Conservation (phyloP, 2,113 vertebrate species). For the Psilopogon haemacephalus region DNA sequence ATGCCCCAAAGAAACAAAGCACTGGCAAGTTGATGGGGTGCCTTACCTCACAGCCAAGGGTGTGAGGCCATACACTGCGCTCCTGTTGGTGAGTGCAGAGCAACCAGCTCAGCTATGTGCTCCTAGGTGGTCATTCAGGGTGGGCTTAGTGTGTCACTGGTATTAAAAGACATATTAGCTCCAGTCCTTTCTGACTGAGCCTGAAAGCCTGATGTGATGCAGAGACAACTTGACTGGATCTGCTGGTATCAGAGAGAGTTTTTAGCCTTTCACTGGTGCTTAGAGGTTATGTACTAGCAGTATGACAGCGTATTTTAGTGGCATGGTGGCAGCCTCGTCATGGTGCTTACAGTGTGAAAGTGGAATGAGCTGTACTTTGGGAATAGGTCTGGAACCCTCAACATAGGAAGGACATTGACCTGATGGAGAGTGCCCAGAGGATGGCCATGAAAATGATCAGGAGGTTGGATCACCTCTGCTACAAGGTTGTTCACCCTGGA, state of each 20-base stretch:
- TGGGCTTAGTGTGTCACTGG: accelerated
- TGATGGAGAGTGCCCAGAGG: too few relatives aligned
- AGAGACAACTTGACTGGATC: neutral
- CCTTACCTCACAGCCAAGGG: neutral
- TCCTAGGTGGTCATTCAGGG: accelerated
- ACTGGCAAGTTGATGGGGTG: accelerated
- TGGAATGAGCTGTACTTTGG: neutral
- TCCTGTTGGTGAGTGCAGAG: accelerated
- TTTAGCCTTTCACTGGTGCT: neutral
- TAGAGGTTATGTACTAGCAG: neutral
- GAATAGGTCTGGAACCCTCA: too few relatives aligned
- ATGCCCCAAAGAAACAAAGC: neutral
- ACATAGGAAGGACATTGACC: too few relatives aligned
- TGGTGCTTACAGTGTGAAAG: neutral
- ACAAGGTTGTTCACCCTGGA: too few relatives aligned
- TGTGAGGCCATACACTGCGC: neutral
- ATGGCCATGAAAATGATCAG: too few relatives aligned
- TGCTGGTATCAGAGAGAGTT: neutral
- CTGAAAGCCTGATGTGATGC: neutral
- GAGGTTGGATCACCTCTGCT: too few relatives aligned
- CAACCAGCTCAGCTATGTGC: accelerated
- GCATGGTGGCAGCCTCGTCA: neutral
- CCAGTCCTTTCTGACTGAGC: neutral
- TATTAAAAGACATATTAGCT: neutral
- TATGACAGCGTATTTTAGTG: neutral